Base-by-base conservation (phyloP, 2,113 vertebrate genomes). In the Apistogramma diplotaenia region DNA sequence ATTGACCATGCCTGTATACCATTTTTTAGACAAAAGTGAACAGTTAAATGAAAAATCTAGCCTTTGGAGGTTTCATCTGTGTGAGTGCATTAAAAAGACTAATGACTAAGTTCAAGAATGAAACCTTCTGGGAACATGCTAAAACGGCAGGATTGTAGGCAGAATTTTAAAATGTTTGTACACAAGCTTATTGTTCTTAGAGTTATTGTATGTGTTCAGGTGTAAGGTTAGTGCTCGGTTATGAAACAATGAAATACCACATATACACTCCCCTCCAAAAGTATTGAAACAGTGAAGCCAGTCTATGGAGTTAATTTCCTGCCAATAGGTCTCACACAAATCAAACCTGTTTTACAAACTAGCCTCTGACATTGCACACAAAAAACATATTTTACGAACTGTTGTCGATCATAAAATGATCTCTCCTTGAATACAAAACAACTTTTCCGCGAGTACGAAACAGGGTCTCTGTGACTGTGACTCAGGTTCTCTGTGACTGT, bases 141-240 rank as follows among this genome's bases (percentile, higher is more conserved):
- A 18, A 6, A 12, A 43, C 6, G 27, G 61, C 37, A 40, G 0
- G 37, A 23, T 67, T 67, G 23, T 12, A 4, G 40, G 62, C 23
- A 49, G 23, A 19, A 51, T 51, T 18, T 18, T 19, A 49, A 49
- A 16, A 49, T 46, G 43, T 46, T 16, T 37, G 3, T 65, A 13
- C 18, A 3, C 7, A 43, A 18, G 0, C 43, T 0, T 6, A 43
- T 43, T 43, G 1, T 31, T 58, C 0, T 6, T 27, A 43, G 21
- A 1, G 15, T 65, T 67, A 11, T 65, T 65, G 5, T 46, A 11
- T 27, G 16, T n/a, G 16, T 16, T 67, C n/a, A 23, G 15, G 23
- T 27, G 37, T 25, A 1, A 11, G 23, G 40, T 67, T 3, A 8
- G 43, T 19, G 62, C 62, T 29, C 40, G 13, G 1, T 43, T 0